A percentile compares a stretch with the other conserved stretches of the same genome.
These are phyloP conservation scores for Doryteuthis pealeii DNA, from an alignment of 1,140 invertebrate genomes.

Conservation along the genomic window DNA sequence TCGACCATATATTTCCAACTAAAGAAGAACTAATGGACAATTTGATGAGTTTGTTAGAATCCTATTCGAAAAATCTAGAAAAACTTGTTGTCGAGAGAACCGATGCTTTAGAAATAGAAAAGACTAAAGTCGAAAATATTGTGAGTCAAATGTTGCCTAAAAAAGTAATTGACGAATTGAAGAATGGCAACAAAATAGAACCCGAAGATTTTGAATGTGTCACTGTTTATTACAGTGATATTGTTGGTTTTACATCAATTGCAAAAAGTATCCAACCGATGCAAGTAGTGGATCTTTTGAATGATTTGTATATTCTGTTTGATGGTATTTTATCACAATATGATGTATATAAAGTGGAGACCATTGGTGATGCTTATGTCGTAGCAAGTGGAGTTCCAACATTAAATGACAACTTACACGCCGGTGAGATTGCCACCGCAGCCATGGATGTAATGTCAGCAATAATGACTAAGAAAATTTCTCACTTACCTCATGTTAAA, in stretches of 20 bases:
- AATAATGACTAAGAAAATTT: slow-evolving; percentile 78
- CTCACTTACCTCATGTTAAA: slow-evolving; percentile 77
- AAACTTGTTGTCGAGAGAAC: slow-evolving; percentile 83
- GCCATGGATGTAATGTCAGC: slow-evolving; percentile 66
- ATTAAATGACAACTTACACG: slow-evolving; percentile 74
- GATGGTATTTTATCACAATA: slow-evolving; percentile 72
- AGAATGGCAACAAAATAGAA: slow-evolving; percentile 82
- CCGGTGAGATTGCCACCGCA: slow-evolving; percentile 74
- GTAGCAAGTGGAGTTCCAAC: slow-evolving; percentile 85
- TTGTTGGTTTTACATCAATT: slow-evolving; percentile 96
- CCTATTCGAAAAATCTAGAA: slow-evolving; percentile 90
- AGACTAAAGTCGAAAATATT: slow-evolving; percentile 87
- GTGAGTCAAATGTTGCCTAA: slow-evolving; percentile 85
- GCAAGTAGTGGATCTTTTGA: slow-evolving; percentile 64
- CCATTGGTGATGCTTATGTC: slow-evolving; percentile 93
- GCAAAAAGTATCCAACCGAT: slow-evolving; percentile 92
- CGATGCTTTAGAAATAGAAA: slow-evolving; percentile 84
- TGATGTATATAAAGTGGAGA: slow-evolving; percentile 90
- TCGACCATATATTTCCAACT: slow-evolving; percentile 34
- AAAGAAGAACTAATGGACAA: slow-evolving; percentile 41
- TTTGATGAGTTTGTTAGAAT: slow-evolving; percentile 69
- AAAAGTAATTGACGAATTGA: slow-evolving; percentile 69
- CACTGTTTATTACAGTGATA: slow-evolving; percentile 82
- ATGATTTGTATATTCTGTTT: slow-evolving; percentile 70
- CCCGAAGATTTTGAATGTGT: slow-evolving; percentile 85